Base-by-base conservation (phyloP, 2,888 invertebrate species). In the Gerris lacustris region DNA sequence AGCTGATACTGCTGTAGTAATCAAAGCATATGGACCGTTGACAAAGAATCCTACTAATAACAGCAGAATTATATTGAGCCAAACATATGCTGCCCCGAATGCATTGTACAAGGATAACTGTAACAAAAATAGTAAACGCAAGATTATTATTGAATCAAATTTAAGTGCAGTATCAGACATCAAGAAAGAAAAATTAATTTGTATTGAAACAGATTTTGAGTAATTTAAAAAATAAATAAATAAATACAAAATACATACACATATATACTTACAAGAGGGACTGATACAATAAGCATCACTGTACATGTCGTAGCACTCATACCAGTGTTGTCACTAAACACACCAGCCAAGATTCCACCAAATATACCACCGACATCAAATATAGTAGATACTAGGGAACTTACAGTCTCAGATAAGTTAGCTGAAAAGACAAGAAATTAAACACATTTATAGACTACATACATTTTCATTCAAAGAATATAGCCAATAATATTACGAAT, bases 1-100 rank as follows among this genome's bases (percentile, higher is more conserved):
- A 0, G 97, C 94, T 70, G 94, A 93, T 62, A 97, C 96, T 0
- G 96, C 94, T 0, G 97, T 97, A 5, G 97, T 97, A 78, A 97
- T 97, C 69, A 97, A 84, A 6, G 96, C 92, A 80, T 97, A 97
- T 0, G 97, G 97, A 0, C 96, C 97, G 81, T 97, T 97, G 0
- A 97, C 96, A 67, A 96, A 81, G 74, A 89, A 81, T 6, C 96
- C 96, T 47, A 88, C 88, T 5, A 88, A 72, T 69, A 92, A 79
- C 73, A 96, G 83, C 74, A 96, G 81, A 31, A 84, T 74, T 75
- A 90, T 84, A 79, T 89, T 92, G 0, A 86, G 75, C 6, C 79
- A 78, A 73, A 90, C 79, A 67, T 85, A 87, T 0, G 83, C 75
- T 1, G 86, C 84, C 45, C 92, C 92, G 80, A 88, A 87, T 73